Evolutionary conservation across 2,113 vertebrate genomes (phyloP), one percentile per base, ranked within the genome.

Genomic region (Orycteropus afer): DNA sequence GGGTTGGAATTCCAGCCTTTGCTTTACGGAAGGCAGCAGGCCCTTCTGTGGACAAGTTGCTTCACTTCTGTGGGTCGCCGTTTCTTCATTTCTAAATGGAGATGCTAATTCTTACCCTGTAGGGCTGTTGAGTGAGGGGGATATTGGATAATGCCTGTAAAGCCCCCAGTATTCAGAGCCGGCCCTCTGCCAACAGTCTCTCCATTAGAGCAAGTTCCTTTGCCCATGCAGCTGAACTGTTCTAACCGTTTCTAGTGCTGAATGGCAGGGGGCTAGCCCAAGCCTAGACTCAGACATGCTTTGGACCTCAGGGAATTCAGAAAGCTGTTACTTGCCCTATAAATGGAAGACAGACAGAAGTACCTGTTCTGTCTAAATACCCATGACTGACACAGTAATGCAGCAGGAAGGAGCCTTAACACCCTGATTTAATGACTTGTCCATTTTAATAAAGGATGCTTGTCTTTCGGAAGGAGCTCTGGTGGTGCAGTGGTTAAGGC

Each of bases 391-490:
- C 22, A 40, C 71, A 82, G 47, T 55, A 51, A 76, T 18, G 2
- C 17, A 49, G n/a, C 25, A 6, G 76, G 49, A 89, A 77, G 69
- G 23, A 34, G 29, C 20, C 9, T 8, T 8, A 2, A 42, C 3
- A 4, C 37, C 53, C 32, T 78, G 20, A 78, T 51, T 71, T 57
- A 86, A 51, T 91, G 74, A 91, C 23, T 45, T 82, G 34, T 53
- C 53, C 49, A 0, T 7, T 55, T 86, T 80, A 25, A 42, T 45
- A 42, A 17, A n/a, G 14, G 29, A 8, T n/a, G 55, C 27, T 71
- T 94, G 27, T 63, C 59, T 81, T 67, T 13, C 74, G 57, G 37
- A 93, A 51, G n/a, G n/a, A n/a, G n/a, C n/a, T n/a, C n/a, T n/a
- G n/a, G n/a, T n/a, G n/a, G n/a, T n/a, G n/a, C n/a, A n/a, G n/a